phyloP scores from a whole-genome alignment of 2,797 vertebrate genomes.

The Ispidina lecontei region DNA sequence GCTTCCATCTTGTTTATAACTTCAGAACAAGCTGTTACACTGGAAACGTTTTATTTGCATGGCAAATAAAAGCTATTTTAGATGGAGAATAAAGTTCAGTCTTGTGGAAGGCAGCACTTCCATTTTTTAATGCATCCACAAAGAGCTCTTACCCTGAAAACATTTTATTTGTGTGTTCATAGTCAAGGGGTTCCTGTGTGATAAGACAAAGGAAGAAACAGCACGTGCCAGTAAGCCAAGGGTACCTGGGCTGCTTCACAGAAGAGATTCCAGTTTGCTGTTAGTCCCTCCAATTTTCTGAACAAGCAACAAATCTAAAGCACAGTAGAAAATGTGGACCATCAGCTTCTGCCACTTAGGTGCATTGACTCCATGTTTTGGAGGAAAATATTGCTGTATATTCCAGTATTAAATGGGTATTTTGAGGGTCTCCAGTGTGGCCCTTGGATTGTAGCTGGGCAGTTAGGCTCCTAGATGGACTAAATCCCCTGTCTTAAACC shows the following conservation, averaged over 20 bases:
- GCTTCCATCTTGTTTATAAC: background rate
- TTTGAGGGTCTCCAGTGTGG: background rate
- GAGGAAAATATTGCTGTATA: background rate
- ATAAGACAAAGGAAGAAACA: background rate
- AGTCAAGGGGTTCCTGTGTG: background rate
- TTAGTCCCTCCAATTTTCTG: background rate
- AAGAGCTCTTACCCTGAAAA: background rate
- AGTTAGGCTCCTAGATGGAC: background rate
- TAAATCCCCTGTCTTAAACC: background rate
- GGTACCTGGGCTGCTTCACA: background rate
- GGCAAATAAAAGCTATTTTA: background rate
- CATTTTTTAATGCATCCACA: background rate
- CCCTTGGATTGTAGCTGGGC: background rate
- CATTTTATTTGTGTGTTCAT: background rate
- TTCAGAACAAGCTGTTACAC: background rate
- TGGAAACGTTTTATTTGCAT: background rate
- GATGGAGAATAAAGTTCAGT: background rate
- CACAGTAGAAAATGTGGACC: background rate
- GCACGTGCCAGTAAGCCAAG: rapidly evolving
- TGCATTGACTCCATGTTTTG: background rate
- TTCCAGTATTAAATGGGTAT: background rate
- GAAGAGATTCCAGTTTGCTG: background rate
- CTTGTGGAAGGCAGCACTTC: background rate
- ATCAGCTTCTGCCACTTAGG: background rate
- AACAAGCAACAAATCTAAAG: background rate